Percentiles rank a stretch among this genome's conserved stretches.
These are phyloP conservation scores for Caerostris extrusa DNA, from an alignment of 1,140 invertebrate genomes.

Conservation along the genomic window DNA sequence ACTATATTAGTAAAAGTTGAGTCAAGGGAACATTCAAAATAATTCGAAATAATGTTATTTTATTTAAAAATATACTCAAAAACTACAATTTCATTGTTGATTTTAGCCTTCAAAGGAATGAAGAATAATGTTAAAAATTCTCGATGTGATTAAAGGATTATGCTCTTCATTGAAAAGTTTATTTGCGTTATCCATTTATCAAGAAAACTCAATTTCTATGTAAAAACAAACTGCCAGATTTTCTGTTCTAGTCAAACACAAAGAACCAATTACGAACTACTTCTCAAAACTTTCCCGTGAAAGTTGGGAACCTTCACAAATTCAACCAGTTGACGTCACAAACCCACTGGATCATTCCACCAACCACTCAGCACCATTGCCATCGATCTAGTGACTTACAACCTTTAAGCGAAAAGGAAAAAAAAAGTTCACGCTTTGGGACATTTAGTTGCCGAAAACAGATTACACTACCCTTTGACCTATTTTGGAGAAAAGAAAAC, in stretches of 20 bases:
- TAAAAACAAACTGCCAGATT: neutral
- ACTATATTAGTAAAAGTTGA: too few species aligned
- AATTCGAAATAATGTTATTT: too few species aligned
- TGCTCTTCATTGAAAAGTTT: too few species aligned
- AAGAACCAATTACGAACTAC: neutral
- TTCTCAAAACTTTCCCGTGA: neutral
- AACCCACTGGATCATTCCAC: neutral
- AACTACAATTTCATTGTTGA: too few species aligned
- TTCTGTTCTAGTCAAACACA: neutral
- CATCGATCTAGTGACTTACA: constrained; percentile 56
- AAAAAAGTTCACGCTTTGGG: constrained; percentile 10
- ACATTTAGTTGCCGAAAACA: neutral
- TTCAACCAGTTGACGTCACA: constrained; percentile 13
- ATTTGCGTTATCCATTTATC: neutral
- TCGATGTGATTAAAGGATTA: too few species aligned
- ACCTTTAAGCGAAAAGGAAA: constrained; percentile 32
- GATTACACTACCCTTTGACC: constrained; percentile 3
- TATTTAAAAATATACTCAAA: too few species aligned
- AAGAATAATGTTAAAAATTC: too few species aligned
- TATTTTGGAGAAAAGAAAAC: constrained; percentile 22
- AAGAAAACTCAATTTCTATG: neutral
- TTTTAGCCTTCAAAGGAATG: too few species aligned
- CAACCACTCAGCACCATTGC: neutral
- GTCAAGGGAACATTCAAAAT: too few species aligned
- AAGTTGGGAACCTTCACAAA: constrained; percentile 28